phyloP scores from a whole-genome alignment of 2,888 invertebrate species.

The Panzeria rudis region DNA sequence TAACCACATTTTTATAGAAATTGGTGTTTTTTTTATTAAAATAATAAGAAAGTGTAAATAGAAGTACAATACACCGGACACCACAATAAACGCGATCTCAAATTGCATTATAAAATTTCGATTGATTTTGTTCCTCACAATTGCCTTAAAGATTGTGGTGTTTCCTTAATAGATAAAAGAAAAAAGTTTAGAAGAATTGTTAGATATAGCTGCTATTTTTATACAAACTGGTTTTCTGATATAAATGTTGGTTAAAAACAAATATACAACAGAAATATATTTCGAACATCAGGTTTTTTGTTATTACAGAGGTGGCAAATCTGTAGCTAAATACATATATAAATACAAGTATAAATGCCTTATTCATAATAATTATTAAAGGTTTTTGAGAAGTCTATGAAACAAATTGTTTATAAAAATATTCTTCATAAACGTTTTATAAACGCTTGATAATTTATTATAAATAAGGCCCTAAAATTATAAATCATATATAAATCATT shows the following conservation, averaged over 20 bases:
- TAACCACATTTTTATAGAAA: slow-evolving; percentile 23
- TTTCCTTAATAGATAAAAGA: neutral
- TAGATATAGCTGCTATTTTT: neutral
- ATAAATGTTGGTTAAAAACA: neutral
- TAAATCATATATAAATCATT: no score
- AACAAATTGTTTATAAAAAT: no score
- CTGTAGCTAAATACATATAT: no score
- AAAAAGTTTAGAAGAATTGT: neutral
- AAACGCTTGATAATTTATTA: no score
- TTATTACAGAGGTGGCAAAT: no score
- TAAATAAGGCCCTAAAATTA: no score
- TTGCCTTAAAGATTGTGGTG: neutral
- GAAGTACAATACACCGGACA: slow-evolving; percentile 54
- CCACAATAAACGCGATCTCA: slow-evolving; percentile 59
- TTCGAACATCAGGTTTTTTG: no score
- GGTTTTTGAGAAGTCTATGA: no score
- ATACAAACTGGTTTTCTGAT: neutral
- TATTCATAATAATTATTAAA: no score
- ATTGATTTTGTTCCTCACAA: slow-evolving; percentile 24
- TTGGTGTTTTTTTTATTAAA: slow-evolving; percentile 3
- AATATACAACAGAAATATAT: neutral
- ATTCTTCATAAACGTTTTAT: no score
- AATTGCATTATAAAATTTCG: slow-evolving; percentile 59
- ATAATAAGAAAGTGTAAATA: slow-evolving; percentile 48
- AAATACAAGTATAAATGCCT: no score